Evolutionary conservation across 2,888 invertebrate species (phyloP).

Genomic region (Hirtodrosophila duncani): DNA sequence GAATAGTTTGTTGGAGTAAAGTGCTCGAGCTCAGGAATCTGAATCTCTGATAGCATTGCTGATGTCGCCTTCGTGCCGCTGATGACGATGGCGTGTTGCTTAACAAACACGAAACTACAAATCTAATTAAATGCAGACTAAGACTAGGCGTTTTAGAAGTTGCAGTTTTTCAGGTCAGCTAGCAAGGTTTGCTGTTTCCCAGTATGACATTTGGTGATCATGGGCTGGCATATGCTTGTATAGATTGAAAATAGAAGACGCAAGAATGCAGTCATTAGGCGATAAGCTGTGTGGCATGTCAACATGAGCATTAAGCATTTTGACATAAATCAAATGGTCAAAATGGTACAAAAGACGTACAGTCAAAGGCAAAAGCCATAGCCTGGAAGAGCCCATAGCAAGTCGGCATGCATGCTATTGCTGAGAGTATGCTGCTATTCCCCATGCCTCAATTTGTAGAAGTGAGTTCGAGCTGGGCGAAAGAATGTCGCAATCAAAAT

Average conservation of each 20-base stretch:
- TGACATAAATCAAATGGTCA: constrained; percentile 62
- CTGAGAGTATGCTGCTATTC: too few species aligned
- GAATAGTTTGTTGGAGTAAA: too few species aligned
- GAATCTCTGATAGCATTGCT: too few species aligned
- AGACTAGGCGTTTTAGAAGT: constrained; percentile 11
- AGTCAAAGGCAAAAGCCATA: constrained; percentile 25
- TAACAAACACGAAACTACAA: constrained; percentile 26
- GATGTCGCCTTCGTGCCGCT: neutral
- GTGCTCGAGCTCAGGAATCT: constrained; percentile 8
- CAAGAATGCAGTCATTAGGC: constrained; percentile 55
- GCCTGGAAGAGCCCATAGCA: neutral
- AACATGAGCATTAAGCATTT: constrained; percentile 63
- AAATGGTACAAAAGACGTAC: constrained; percentile 35
- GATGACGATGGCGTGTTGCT: constrained; percentile 39
- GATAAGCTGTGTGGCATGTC: constrained; percentile 58
- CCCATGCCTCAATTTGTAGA: constrained; percentile 56
- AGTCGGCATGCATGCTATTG: constrained; percentile 1
- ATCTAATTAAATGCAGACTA: constrained; percentile 25
- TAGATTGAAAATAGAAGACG: constrained; percentile 29
- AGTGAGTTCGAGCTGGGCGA: constrained; percentile 31
- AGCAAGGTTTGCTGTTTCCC: neutral
- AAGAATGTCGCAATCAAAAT: constrained; percentile 70
- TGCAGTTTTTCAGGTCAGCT: constrained; percentile 49
- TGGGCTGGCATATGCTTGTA: constrained; percentile 23
- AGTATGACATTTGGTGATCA: constrained; percentile 18